A percentile compares a stretch with the other conserved stretches of the same genome.
These are phyloP conservation scores for Petrolisthes manimaculis DNA, from an alignment of 2,888 invertebrate species.

Conservation along the genomic window DNA sequence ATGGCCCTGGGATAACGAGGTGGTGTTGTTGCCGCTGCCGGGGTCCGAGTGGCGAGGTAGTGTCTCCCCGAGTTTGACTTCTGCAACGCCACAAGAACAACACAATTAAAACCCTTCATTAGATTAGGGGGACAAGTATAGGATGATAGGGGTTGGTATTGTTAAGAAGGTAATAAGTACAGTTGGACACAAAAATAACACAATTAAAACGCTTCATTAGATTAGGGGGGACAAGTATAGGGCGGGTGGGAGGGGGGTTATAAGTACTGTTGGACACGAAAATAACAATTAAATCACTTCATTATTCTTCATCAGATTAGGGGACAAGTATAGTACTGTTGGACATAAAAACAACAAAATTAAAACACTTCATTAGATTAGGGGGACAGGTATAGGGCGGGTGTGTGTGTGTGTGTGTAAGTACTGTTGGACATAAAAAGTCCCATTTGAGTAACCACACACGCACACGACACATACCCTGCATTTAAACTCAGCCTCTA, in stretches of 20 bases:
- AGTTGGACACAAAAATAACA: background rate
- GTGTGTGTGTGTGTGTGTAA: no score
- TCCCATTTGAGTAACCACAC: background rate
- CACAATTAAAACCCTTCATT: background rate
- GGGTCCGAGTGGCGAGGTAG: constrained; percentile 47
- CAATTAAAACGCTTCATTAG: no score
- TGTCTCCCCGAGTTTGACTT: constrained; percentile 48
- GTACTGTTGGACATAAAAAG: no score
- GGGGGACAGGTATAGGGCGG: no score
- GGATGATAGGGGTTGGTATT: background rate
- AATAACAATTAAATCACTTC: no score
- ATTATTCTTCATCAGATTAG: no score
- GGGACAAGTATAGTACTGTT: background rate
- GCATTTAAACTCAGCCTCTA: no score
- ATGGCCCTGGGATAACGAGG: constrained; percentile 36
- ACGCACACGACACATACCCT: background rate
- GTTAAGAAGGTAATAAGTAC: background rate
- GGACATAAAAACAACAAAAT: no score
- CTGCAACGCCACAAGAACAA: constrained; percentile 36
- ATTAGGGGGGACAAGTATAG: background rate
- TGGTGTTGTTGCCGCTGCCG: constrained; percentile 25
- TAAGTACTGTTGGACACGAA: background rate
- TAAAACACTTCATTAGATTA: no score
- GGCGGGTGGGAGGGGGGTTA: background rate
- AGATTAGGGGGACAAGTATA: background rate